Evolutionary conservation across 1,140 invertebrate species (phyloP).

Genomic region (Bombus vancouverensis): DNA sequence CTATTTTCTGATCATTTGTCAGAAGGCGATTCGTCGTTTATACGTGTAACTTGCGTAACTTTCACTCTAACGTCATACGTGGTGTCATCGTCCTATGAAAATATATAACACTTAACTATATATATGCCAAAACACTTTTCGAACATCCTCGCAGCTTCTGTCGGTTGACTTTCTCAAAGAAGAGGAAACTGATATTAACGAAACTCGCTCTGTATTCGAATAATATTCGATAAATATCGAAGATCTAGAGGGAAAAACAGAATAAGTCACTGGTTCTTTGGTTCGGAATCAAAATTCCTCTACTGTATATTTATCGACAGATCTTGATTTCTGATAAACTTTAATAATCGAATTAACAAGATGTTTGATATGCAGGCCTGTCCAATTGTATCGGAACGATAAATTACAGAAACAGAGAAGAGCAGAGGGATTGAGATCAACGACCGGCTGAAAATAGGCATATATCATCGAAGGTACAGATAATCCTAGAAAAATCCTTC

Average conservation of each 20-base stretch:
- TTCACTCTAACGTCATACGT: no score
- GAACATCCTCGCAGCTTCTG: not conserved
- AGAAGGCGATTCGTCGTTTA: no score
- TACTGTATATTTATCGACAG: not conserved
- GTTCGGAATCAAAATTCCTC: no score
- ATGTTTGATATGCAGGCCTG: not conserved
- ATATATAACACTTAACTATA: not conserved
- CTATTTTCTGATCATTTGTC: not conserved
- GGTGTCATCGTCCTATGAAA: not conserved
- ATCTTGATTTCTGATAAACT: conserved; percentile 7
- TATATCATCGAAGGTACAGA: conserved; percentile 33
- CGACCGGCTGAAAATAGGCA: conserved; percentile 17
- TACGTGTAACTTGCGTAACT: no score
- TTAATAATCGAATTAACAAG: conserved; percentile 10
- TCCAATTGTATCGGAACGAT: conserved; percentile 3
- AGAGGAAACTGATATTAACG: not conserved
- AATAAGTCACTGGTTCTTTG: not conserved
- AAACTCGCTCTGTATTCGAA: not conserved
- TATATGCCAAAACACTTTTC: not conserved
- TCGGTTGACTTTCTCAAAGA: not conserved
- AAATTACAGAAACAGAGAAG: not conserved
- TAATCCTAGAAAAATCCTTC: conserved; percentile 33
- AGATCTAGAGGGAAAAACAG: not conserved
- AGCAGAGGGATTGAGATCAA: conserved; percentile 26
- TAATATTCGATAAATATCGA: no score